phyloP scores from a whole-genome alignment of 1,140 invertebrate species.

The Polypedilum pembai region DNA sequence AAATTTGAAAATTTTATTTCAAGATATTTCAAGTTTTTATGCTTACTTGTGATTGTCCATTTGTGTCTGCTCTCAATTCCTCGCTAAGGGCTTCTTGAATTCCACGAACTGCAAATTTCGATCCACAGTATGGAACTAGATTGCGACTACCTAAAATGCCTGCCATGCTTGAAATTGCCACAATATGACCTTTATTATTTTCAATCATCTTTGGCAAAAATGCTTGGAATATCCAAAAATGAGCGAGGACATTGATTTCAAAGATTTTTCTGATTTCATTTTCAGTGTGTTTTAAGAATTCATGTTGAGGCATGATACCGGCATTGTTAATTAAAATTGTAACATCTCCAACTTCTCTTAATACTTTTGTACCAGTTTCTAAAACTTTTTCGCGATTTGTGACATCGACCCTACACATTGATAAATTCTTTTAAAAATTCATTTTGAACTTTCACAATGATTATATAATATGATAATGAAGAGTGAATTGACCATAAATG shows the following conservation, averaged over 20 bases:
- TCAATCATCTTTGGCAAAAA: constrained; percentile 73
- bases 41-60: constrained; percentile 41
- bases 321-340: constrained; percentile 74
- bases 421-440: too few species aligned
- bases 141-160: constrained; percentile 62
- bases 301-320: constrained; percentile 63
- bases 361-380: constrained; percentile 49
- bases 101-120: constrained; percentile 70
- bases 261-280: constrained; percentile 57
- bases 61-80: constrained; percentile 52
- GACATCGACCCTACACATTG: constrained; percentile 62
- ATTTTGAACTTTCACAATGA: background rate
- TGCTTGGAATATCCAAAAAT: constrained; percentile 68
- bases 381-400: constrained; percentile 53
- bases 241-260: constrained; percentile 62
- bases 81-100: constrained; percentile 64
- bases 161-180: constrained; percentile 69
- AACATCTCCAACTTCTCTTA: too few species aligned
- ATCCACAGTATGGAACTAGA: constrained; percentile 70
- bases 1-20: background rate
- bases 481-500: too few species aligned
- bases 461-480: background rate
- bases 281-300: constrained; percentile 50
- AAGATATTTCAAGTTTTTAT: background rate
- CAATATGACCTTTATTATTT: constrained; percentile 75